A percentile compares a stretch with the other conserved stretches of the same genome.
phyloP scores from a whole-genome alignment of 2,888 invertebrate genomes.

The Melanophora roralis region DNA sequence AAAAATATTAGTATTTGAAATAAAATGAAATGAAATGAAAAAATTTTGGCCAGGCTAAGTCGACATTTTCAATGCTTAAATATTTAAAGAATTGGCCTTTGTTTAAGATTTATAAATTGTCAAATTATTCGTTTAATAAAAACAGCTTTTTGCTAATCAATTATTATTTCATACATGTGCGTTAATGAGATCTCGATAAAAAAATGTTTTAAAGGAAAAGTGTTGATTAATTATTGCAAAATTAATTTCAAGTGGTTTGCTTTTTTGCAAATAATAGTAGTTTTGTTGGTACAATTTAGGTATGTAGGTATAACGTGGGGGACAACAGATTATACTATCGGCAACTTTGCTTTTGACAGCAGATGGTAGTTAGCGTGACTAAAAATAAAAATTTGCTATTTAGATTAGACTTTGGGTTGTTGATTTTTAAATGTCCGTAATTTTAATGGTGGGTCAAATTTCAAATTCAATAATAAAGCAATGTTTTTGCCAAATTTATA shows the following conservation, averaged over 20 bases:
- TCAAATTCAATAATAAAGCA: too few relatives aligned
- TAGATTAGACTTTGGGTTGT: not conserved
- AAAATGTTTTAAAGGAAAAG: not conserved
- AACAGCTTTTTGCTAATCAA: not conserved
- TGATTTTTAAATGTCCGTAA: not conserved
- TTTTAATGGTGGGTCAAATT: not conserved
- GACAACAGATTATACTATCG: not conserved
- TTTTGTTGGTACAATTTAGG: not conserved
- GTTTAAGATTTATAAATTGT: not conserved
- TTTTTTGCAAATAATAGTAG: not conserved
- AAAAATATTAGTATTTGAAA: too few relatives aligned
- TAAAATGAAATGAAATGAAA: too few relatives aligned
- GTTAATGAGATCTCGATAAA: conserved; percentile 5
- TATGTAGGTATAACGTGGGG: not conserved
- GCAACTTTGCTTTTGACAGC: not conserved
- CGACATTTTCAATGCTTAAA: too few relatives aligned
- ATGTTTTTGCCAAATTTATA: too few relatives aligned
- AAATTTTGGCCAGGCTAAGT: too few relatives aligned
- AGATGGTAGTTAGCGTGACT: not conserved
- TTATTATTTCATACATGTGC: conserved; percentile 1
- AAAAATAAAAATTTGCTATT: not conserved
- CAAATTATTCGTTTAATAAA: not conserved
- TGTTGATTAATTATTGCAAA: not conserved
- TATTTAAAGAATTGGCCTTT: too few relatives aligned
- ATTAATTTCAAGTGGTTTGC: not conserved